These are phyloP conservation scores for Amphiduros pacificus DNA, from an alignment of 2,888 invertebrate species.

Conservation along the genomic window DNA sequence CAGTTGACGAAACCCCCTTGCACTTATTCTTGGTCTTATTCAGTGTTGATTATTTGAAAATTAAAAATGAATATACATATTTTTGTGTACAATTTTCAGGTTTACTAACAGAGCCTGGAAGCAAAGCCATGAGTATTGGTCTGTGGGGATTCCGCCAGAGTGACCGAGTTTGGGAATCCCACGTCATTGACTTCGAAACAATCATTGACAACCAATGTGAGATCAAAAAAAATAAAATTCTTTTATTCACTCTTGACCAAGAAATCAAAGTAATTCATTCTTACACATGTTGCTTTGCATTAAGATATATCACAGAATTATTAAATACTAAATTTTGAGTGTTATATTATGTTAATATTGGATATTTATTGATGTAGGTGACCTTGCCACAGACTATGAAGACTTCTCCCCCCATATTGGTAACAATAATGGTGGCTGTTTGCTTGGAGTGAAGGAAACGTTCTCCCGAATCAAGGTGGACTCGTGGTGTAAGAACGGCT, in stretches of 20 bases:
- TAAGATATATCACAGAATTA: no score
- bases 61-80: no score
- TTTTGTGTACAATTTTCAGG: no score
- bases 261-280: no score
- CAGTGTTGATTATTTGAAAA: constrained; percentile 27
- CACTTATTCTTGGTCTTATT: neutral
- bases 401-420: constrained; percentile 46
- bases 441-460: constrained; percentile 47
- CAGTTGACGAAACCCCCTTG: no score
- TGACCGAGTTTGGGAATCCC: constrained; percentile 45
- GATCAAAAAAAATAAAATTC: no score
- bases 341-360: no score
- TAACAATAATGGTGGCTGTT: constrained; percentile 40
- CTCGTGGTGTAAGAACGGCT: no score
- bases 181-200: constrained; percentile 50
- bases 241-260: no score
- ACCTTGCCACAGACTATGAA: constrained; percentile 55
- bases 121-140: constrained; percentile 49
- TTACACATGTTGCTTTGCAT: no score
- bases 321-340: no score
- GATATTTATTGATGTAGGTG: no score
- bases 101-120: constrained; percentile 55
- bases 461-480: constrained; percentile 48
- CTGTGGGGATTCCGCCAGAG: constrained; percentile 51
- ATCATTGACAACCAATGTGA: constrained; percentile 46